Evolutionary conservation across 2,113 vertebrate genomes (phyloP).

Genomic region (Sialia sialis): DNA sequence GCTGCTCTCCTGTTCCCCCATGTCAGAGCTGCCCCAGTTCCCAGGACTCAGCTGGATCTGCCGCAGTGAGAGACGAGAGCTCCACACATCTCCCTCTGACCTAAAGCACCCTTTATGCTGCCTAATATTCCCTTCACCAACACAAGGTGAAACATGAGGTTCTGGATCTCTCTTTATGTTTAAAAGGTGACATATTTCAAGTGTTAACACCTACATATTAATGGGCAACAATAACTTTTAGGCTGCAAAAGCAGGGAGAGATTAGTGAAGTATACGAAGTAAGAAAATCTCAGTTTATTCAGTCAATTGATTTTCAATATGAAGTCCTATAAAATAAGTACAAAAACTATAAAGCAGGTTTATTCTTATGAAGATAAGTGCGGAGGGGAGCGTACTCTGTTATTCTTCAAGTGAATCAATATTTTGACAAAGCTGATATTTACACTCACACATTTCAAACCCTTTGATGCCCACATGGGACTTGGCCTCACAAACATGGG

Average conservation of each 20-base stretch:
- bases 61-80: accelerated
- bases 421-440: constrained; percentile 72
- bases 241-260: neutral
- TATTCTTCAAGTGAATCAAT: constrained; percentile 66
- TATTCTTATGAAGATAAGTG: neutral
- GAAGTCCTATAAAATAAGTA: neutral
- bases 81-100: neutral
- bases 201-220: accelerated
- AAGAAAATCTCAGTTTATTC: neutral
- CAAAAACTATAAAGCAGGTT: neutral
- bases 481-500: constrained; percentile 47
- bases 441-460: constrained; percentile 53
- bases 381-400: neutral
- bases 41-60: neutral
- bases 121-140: neutral
- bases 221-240: neutral
- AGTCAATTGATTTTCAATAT: neutral
- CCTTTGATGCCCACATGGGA: constrained; percentile 39
- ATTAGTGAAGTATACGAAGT: neutral
- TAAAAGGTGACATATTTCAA: neutral
- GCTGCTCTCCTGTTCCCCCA: neutral
- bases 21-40: neutral
- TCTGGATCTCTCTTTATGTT: neutral
- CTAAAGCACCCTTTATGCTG: neutral
- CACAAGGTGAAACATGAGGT: neutral